phyloP scores from a whole-genome alignment of 92 coral and sea anemone genomes.

The Pocillopora grandis region DNA sequence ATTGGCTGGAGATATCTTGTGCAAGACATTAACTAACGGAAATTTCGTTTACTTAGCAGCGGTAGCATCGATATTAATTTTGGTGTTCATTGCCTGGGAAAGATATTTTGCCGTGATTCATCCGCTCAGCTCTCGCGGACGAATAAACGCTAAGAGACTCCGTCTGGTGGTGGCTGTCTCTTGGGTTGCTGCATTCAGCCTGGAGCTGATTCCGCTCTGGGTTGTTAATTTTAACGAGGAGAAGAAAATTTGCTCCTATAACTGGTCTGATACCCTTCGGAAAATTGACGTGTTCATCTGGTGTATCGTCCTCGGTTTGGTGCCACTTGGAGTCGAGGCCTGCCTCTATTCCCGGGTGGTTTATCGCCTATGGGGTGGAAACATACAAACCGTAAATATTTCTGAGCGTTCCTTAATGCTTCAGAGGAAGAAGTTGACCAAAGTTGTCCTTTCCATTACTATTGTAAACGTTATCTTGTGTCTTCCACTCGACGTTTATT shows the following conservation, averaged over 20 bases:
- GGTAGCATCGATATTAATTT: conserved; percentile 1
- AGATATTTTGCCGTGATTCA: conserved; percentile 14
- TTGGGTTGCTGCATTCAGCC: neutral
- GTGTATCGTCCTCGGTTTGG: neutral
- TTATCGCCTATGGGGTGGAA: conserved; percentile 2
- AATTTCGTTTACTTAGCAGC: conserved; percentile 1
- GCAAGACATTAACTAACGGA: conserved; percentile 10
- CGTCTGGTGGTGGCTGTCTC: neutral
- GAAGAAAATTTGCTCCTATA: conserved; percentile 3
- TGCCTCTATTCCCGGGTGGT: neutral
- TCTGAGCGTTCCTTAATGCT: conserved; percentile 18
- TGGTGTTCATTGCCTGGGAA: conserved; percentile 21
- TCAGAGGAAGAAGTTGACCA: conserved; percentile 5
- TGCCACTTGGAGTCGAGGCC: conserved; percentile 5
- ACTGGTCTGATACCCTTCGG: neutral
- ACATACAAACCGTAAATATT: neutral
- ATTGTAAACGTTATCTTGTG: neutral
- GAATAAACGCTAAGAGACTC: conserved; percentile 1
- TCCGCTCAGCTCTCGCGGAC: conserved; percentile 15
- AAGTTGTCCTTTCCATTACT: conserved; percentile 1
- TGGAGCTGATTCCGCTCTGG: neutral
- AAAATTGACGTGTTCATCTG: conserved; percentile 6
- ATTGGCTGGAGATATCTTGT: neutral
- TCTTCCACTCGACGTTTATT: neutral
- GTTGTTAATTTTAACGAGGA: conserved; percentile 12